Conservation (phyloP, 2,113 vertebrate species). For the Podocnemis expansa region DNA sequence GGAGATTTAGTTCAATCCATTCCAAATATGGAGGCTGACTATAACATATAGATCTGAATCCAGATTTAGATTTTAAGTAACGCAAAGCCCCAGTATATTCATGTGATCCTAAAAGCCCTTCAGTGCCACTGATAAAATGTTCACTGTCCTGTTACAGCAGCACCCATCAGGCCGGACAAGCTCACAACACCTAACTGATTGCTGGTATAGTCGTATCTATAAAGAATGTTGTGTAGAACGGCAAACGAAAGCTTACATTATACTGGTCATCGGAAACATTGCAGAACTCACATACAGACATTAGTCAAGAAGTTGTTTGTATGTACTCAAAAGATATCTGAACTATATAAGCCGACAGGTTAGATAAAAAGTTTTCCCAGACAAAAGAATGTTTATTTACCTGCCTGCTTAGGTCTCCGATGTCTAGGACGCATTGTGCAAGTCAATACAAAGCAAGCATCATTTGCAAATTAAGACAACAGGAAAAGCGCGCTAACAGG, state of each 20-base stretch:
- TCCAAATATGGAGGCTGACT: not conserved
- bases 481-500: not conserved
- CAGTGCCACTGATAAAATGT: not conserved
- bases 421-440: not conserved
- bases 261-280: not conserved
- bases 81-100: not conserved
- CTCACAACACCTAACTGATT: not conserved
- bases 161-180: not conserved
- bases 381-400: not conserved
- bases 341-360: too few species aligned
- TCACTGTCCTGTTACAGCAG: not conserved
- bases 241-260: not conserved
- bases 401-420: not conserved
- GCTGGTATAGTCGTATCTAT: not conserved
- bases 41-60: not conserved
- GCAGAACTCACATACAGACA: not conserved
- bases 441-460: not conserved
- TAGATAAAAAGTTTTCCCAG: too few species aligned
- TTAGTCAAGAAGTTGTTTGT: not conserved
- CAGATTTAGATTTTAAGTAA: not conserved
- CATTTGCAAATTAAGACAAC: not conserved
- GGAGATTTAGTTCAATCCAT: fast-evolving
- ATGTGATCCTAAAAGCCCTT: not conserved
- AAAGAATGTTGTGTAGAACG: not conserved
- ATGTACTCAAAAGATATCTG: too few species aligned